Evolutionary conservation across 2,888 invertebrate genomes (phyloP).

Genomic region (Seira ritae): DNA sequence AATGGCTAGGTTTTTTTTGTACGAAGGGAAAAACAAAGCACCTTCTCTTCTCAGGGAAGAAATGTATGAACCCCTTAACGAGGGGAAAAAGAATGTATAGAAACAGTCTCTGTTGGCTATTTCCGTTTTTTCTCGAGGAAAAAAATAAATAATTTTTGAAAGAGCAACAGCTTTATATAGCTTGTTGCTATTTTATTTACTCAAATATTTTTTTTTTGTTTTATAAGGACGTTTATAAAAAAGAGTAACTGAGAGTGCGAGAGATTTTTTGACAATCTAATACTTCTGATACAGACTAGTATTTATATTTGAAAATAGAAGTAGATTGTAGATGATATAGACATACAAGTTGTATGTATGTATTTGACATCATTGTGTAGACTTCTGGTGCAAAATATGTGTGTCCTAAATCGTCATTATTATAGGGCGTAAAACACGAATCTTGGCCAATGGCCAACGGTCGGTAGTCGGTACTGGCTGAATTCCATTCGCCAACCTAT

Average conservation of each 20-base stretch:
- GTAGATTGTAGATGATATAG: no score
- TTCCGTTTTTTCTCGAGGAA: slow-evolving; percentile 8
- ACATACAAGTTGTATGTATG: background rate
- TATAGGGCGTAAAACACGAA: background rate
- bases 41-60: background rate
- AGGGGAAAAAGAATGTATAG: background rate
- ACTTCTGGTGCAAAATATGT: slow-evolving; percentile 1
- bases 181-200: slow-evolving; percentile 33
- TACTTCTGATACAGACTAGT: background rate
- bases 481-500: slow-evolving; percentile 3
- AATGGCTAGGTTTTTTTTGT: background rate
- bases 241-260: background rate
- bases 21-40: slow-evolving; percentile 15
- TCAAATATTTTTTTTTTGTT: slow-evolving; percentile 13
- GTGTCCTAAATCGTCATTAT: slow-evolving; percentile 9
- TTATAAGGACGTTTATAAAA: slow-evolving; percentile 7
- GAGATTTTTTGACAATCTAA: background rate
- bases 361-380: slow-evolving; percentile 14
- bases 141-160: background rate
- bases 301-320: background rate
- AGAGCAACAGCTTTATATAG: slow-evolving; percentile 48
- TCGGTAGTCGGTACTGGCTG: background rate
- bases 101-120: slow-evolving; percentile 29
- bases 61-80: background rate
- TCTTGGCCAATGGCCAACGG: slow-evolving; percentile 8